Conservation (phyloP, 2,113 vertebrate species). For the Embiotoca jacksoni region DNA sequence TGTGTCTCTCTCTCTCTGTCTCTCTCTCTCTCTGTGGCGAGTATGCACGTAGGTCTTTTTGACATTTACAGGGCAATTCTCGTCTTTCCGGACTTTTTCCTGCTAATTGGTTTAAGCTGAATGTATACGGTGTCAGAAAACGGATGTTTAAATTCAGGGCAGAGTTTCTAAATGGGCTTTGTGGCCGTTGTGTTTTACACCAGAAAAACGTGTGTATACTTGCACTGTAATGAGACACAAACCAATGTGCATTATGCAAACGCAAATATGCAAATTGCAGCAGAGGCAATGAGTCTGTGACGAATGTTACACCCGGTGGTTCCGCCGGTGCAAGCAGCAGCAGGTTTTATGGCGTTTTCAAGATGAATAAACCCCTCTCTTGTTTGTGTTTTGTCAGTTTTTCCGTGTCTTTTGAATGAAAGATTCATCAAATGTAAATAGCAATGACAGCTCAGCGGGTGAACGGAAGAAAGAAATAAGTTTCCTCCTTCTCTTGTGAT, state of each 20-base stretch:
- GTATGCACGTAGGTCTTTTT: conserved; percentile 22
- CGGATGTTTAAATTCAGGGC: conserved; percentile 11
- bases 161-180: not conserved
- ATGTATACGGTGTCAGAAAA: conserved; percentile 13
- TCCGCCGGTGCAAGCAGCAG: not conserved
- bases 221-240: conserved; percentile 62
- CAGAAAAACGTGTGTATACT: not conserved
- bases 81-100: conserved; percentile 29
- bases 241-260: conserved; percentile 61
- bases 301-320: conserved; percentile 49
- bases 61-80: conserved; percentile 46
- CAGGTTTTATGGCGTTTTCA: conserved; percentile 35
- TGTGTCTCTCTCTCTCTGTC: not conserved
- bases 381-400: conserved; percentile 38
- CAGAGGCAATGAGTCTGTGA: conserved; percentile 48
- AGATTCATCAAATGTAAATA: conserved; percentile 11
- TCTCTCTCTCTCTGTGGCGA: conserved; percentile 9
- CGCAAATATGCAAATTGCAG: conserved; percentile 65
- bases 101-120: conserved; percentile 46
- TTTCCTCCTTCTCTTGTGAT: not conserved
- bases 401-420: not conserved
- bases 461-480: not conserved
- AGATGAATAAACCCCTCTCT: conserved; percentile 47
- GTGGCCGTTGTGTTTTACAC: no score
- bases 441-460: not conserved